Evolutionary conservation across 2,888 invertebrate species (phyloP), one percentile per base, ranked within the genome.

Genomic region (Aelia acuminata): DNA sequence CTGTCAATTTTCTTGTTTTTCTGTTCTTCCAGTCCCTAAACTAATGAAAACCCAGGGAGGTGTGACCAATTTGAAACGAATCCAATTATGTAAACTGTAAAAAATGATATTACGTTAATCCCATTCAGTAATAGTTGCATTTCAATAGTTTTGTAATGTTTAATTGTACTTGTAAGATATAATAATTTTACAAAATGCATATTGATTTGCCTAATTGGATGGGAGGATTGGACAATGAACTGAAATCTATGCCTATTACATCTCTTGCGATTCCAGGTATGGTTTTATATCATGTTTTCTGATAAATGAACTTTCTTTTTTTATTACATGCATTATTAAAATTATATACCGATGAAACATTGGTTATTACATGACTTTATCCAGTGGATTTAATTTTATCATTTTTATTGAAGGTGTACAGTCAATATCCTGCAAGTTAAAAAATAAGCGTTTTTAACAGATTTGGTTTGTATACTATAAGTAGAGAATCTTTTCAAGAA

Each of bases 221-320:
- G 96, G 93, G 93, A 49, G 93, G 94, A 89, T 92, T 96, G 90
- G 95, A 96, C 87, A 92, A 93, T 26, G 92, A 92, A 88, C 91
- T 96, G 48, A 94, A 94, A 91, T 92, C 94, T 89, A 90, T 95
- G 89, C 94, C 96, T 43, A 92, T 96, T 89, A 95, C 96, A 90
- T 94, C 95, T 91, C 92, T 96, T 90, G 96, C 96, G 39, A 96
- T 96, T 92, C 96, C 96, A 93, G 96, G 96, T 96, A 93, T 91
- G 91, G 18, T 70, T 2, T 43, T 35, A 35, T 70, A 18, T 70
- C 20, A 35, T 35, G 3, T 63, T 10, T 31, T 5, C 35, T 70
- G 7, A 35, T 31, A 35, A 35, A 35, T 70, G n/a, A 35, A 20
- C 18, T 35, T 70, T 35, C 18, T 26, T 15, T 26, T 91, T 91